Conservation (phyloP, 2,113 vertebrate genomes). For the Engystomops pustulosus region DNA sequence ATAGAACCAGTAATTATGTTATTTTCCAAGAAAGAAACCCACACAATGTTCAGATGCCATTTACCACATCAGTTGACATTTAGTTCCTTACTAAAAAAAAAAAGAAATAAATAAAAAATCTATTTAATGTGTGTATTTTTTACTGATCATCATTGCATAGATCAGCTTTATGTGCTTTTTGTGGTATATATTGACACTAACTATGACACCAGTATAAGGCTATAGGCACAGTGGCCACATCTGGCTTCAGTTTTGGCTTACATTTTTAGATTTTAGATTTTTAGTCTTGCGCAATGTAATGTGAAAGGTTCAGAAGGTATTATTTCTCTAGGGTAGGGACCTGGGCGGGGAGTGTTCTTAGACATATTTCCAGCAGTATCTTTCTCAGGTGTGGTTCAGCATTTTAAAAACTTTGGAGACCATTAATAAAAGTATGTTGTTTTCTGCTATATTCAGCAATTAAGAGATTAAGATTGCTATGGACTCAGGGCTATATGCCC, state of each 20-base stretch:
- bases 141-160: too few species aligned
- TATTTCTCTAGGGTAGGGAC: constrained; percentile 1
- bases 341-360: background rate
- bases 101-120: too few species aligned
- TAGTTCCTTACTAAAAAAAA: too few species aligned
- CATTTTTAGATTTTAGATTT: background rate
- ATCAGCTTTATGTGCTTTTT: too few species aligned
- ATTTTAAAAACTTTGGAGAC: background rate
- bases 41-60: background rate
- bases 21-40: background rate
- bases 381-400: constrained; percentile 24
- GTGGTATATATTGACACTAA: too few species aligned
- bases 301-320: background rate
- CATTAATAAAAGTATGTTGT: too few species aligned
- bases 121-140: too few species aligned
- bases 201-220: too few species aligned
- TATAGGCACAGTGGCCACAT: too few species aligned
- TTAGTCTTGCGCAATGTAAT: background rate
- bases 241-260: background rate
- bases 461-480: too few species aligned
- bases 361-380: constrained; percentile 4
- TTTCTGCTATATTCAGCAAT: too few species aligned
- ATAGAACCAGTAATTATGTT: background rate
- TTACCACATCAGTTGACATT: background rate
- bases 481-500: too few species aligned